Base-by-base conservation (phyloP, 2,888 invertebrate species). In the Nemotelus nigrinus region DNA sequence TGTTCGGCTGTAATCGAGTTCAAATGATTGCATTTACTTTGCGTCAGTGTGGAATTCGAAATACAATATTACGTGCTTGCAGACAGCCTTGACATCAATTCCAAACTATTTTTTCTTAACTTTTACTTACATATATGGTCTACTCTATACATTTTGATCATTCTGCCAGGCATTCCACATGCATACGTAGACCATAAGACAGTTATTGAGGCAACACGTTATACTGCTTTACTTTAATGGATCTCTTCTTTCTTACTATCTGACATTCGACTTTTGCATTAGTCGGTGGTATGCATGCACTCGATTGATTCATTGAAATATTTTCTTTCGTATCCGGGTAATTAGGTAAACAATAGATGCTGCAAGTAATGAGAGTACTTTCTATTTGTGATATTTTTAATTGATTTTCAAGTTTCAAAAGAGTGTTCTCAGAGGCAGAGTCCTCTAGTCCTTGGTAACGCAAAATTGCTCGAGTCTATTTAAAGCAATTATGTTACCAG, bases 71-170 rank as follows among this genome's bases (percentile, higher is more conserved):
- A 63, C 63, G 25, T 25, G 25, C 25, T 5, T 63, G 43, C 41
- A 43, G 41, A 63, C 63, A 63, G 63, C 63, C 63, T 63, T 63
- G 63, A 63, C 63, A 63, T 41, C 41, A 41, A 41, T 63, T 63
- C 43, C 3, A n/a, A n/a, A n/a, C 25, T 25, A 6, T 25, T 60
- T 10, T 25, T 25, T 10, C 25, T 41, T 41, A 41, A 41, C 43
- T 63, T 3, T 41, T 43, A 41, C 43, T 63, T 63, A 63, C 63
- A 41, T 41, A 63, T 41, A 39, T 25, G 63, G 25, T 10, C 2
- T 63, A 41, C 50, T 50, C 6, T 8, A 50, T 50, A 50, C 8
- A 50, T 50, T 50, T 7, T 25, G 25, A 25, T 25, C 25, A 25
- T 25, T 25, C 25, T 25, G 25, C 25, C 25, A 25, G 25, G 25